Evolutionary conservation across 2,113 vertebrate genomes (phyloP).

Genomic region (Cebidichthys violaceus): DNA sequence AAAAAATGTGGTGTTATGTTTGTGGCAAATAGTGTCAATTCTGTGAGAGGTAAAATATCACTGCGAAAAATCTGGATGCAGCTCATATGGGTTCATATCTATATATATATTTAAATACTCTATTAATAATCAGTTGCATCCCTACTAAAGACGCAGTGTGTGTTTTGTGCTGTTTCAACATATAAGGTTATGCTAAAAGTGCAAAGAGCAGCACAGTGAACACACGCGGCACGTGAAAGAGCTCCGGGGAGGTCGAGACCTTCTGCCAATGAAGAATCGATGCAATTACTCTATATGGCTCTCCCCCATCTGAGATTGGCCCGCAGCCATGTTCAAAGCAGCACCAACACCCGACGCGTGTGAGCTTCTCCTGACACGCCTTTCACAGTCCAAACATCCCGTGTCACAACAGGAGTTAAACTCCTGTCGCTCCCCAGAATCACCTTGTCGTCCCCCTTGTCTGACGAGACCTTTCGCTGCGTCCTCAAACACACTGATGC

Average conservation of each 20-base stretch:
- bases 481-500: conserved; percentile 75
- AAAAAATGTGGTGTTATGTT: neutral
- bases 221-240: conserved; percentile 6
- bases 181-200: neutral
- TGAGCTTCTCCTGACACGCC: neutral
- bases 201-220: neutral
- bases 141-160: neutral
- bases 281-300: conserved; percentile 18
- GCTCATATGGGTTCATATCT: neutral
- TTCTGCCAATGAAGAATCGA: conserved; percentile 40
- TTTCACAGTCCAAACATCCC: conserved; percentile 47
- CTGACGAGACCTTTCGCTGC: conserved; percentile 51
- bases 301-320: conserved; percentile 20
- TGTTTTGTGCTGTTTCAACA: neutral
- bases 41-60: neutral
- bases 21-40: neutral
- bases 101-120: neutral
- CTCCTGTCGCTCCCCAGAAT: conserved; percentile 56
- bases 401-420: conserved; percentile 33
- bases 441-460: conserved; percentile 62
- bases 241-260: conserved; percentile 35
- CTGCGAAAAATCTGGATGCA: neutral
- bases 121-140: too few species aligned
- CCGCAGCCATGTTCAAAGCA: conserved; percentile 2
- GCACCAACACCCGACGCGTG: neutral